Evolutionary conservation across 2,888 invertebrate species (phyloP).

Genomic region (Pachydiplax longipennis): DNA sequence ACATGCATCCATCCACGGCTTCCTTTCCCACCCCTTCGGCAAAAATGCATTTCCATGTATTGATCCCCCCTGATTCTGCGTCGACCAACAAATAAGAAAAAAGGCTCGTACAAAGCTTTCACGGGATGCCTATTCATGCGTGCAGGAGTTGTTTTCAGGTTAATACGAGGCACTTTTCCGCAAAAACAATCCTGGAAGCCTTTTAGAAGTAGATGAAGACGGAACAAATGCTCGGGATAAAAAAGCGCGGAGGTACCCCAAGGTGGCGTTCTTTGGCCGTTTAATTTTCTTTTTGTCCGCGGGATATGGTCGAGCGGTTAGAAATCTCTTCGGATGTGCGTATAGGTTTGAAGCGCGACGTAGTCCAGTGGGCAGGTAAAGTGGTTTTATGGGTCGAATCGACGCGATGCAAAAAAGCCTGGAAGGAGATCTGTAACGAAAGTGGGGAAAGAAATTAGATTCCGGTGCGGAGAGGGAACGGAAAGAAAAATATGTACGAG

Average conservation of each 20-base stretch:
- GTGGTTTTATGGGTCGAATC: slow-evolving; percentile 11
- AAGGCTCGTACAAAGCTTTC: background rate
- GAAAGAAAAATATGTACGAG: background rate
- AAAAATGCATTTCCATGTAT: background rate
- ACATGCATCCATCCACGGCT: slow-evolving; percentile 2
- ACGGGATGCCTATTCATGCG: slow-evolving; percentile 4
- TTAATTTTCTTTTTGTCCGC: background rate
- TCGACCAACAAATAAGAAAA: background rate
- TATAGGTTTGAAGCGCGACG: background rate
- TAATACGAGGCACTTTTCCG: background rate
- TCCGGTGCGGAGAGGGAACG: background rate
- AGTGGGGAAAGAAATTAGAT: background rate
- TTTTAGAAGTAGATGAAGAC: background rate
- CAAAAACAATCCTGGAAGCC: background rate
- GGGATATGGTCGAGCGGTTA: slow-evolving; percentile 10
- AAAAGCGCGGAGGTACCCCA: slow-evolving; percentile 19
- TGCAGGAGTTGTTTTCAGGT: slow-evolving; percentile 22
- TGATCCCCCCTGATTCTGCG: background rate
- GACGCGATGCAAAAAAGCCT: background rate
- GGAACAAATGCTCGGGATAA: background rate
- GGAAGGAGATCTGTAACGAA: background rate
- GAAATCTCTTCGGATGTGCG: background rate
- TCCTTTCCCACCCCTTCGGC: background rate
- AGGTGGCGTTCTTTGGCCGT: background rate
- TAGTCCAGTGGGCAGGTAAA: background rate